Conservation (phyloP, 2,113 vertebrate genomes). For the Ardeotis arabs region DNA sequence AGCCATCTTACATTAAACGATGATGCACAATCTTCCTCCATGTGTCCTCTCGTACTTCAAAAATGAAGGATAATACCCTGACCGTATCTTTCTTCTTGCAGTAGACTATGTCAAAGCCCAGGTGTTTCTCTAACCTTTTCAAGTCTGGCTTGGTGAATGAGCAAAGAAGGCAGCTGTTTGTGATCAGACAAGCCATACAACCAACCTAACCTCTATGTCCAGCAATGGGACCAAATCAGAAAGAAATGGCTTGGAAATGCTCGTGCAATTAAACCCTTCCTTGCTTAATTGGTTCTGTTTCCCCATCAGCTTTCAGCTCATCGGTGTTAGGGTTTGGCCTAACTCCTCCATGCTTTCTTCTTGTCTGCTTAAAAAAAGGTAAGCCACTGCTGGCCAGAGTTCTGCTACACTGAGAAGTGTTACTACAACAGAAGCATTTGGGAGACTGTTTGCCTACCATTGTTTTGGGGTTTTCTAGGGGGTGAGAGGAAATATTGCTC, state of each 20-base stretch:
- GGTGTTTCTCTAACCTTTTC: background rate
- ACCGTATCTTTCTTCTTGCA: background rate
- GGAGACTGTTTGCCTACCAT: background rate
- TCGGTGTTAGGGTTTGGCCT: background rate
- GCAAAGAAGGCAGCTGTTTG: background rate
- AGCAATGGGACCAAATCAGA: background rate
- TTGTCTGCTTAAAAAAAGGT: background rate
- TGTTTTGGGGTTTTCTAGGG: rapidly evolving
- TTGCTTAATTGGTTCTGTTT: background rate
- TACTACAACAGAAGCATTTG: background rate
- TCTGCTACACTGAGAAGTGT: background rate
- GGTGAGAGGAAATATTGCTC: background rate
- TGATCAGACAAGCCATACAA: background rate
- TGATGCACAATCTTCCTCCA: background rate
- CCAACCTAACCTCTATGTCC: background rate
- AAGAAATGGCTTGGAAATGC: background rate
- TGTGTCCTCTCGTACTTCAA: background rate
- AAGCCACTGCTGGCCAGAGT: background rate
- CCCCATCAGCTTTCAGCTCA: background rate
- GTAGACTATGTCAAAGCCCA: background rate
- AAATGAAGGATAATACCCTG: background rate
- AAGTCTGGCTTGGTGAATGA: background rate
- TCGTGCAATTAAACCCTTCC: background rate
- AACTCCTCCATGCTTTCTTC: background rate
- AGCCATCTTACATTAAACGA: background rate